Evolutionary conservation across 2,888 invertebrate genomes (phyloP), one percentile per base, ranked within the genome.

Genomic region (Tetranychus piercei): DNA sequence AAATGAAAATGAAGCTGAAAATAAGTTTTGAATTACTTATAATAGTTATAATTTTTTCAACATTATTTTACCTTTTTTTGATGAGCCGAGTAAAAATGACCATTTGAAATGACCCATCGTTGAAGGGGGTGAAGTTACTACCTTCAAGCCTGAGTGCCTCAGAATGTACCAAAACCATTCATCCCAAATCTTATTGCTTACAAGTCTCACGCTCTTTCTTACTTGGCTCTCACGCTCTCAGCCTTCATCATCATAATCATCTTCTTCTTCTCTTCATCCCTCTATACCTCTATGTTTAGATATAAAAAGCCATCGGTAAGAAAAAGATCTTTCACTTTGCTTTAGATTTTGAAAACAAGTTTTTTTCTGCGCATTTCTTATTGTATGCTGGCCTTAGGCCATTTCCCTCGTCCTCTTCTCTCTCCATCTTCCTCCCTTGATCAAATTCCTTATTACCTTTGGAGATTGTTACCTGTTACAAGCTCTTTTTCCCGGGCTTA

Each of bases 191-290:
- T 34, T 34, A 34, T 34, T 34, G 34, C 34, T 34, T 34, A 34
- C 34, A 34, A 23, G 23, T 70, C 70, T 23, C 34, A 23, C 44
- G 72, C n/a, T 72, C 22, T 44, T 44, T 22, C 55, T 15, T 65
- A 18, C 45, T 15, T 69, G 44, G 18, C 74, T 69, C 69, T 72
- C 44, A n/a, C 71, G 34, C 45, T 45, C 73, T n/a, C 18, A 55
- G 9, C 15, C 55, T 55, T 55, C 55, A 15, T 15, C 55, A 55
- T 69, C 69, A 23, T 23, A 9, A 20, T 69, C 69, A 15, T n/a
- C n/a, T 22, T 22, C 15, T 67, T 22, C 15, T 7, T 67, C 15
- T 22, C 15, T n/a, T 69, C n/a, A 11, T 69, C n/a, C n/a, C 69
- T 69, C 69, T 69, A 4, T 69, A 9, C n/a, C 69, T 69, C 69